These are phyloP conservation scores for Gulo gulo DNA, from an alignment of 2,113 vertebrate genomes.

Conservation along the genomic window DNA sequence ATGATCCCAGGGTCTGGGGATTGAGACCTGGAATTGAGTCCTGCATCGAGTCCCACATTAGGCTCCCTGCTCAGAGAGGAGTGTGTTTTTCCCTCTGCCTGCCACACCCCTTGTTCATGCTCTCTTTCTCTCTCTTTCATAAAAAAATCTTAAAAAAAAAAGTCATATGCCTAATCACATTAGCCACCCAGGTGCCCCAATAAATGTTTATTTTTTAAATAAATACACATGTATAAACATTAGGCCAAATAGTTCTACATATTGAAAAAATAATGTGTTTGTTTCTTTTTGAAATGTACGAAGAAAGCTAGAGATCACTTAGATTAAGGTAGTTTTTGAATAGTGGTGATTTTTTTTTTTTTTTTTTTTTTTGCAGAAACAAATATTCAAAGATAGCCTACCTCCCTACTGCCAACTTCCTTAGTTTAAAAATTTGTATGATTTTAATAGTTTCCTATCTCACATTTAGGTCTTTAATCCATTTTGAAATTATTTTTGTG, in stretches of 20 bases:
- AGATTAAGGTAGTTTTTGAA: background rate
- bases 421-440: constrained; percentile 21
- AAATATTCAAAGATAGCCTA: constrained; percentile 2
- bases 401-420: background rate
- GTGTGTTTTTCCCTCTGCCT: too few relatives aligned
- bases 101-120: too few relatives aligned
- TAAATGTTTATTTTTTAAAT: background rate
- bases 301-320: background rate
- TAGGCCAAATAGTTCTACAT: background rate
- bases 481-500: background rate
- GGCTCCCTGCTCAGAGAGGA: too few relatives aligned
- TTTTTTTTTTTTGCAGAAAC: background rate
- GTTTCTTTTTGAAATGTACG: background rate
- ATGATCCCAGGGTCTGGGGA: too few relatives aligned
- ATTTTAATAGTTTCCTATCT: background rate
- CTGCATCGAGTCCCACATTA: too few relatives aligned
- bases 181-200: background rate
- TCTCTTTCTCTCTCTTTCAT: too few relatives aligned
- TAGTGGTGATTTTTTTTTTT: background rate
- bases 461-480: background rate
- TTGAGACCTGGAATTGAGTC: too few relatives aligned
- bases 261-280: background rate
- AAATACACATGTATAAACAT: background rate
- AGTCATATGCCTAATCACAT: background rate
- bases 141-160: too few relatives aligned